Conservation (phyloP, 2,888 invertebrate genomes). For the Pteria penguin region DNA sequence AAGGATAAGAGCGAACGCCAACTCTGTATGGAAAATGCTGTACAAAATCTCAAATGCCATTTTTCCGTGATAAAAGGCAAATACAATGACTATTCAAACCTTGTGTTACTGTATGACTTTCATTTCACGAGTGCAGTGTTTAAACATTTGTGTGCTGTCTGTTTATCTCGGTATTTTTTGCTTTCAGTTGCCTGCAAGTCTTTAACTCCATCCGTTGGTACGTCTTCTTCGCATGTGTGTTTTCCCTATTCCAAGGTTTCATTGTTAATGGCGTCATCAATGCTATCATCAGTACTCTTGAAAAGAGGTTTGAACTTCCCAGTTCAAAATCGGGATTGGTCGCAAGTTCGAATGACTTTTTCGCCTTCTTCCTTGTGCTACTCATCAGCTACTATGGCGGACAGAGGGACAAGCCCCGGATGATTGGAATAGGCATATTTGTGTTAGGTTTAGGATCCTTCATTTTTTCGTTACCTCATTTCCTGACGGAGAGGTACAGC, state of each 20-base stretch:
- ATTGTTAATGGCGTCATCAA: constrained; percentile 59
- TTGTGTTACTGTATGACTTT: background rate
- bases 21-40: too few relatives aligned
- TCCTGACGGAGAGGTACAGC: constrained; percentile 49
- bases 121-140: too few relatives aligned
- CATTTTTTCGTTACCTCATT: constrained; percentile 57
- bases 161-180: background rate
- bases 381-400: constrained; percentile 59
- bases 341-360: constrained; percentile 60
- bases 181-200: constrained; percentile 51
- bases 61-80: too few relatives aligned
- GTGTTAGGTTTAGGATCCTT: constrained; percentile 58
- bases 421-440: constrained; percentile 58
- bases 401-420: constrained; percentile 53
- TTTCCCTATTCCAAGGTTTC: constrained; percentile 57
- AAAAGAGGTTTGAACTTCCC: constrained; percentile 56
- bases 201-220: constrained; percentile 60
- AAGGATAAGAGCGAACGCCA: too few relatives aligned
- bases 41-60: too few relatives aligned
- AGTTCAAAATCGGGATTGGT: constrained; percentile 60
- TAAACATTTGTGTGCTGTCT: background rate
- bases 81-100: background rate
- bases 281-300: constrained; percentile 56
- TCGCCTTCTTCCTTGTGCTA: constrained; percentile 56
- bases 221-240: constrained; percentile 57